A percentile compares a stretch with the other conserved stretches of the same genome.
Evolutionary conservation across 2,113 vertebrate species (phyloP).

Genomic region (Orcinus orca): DNA sequence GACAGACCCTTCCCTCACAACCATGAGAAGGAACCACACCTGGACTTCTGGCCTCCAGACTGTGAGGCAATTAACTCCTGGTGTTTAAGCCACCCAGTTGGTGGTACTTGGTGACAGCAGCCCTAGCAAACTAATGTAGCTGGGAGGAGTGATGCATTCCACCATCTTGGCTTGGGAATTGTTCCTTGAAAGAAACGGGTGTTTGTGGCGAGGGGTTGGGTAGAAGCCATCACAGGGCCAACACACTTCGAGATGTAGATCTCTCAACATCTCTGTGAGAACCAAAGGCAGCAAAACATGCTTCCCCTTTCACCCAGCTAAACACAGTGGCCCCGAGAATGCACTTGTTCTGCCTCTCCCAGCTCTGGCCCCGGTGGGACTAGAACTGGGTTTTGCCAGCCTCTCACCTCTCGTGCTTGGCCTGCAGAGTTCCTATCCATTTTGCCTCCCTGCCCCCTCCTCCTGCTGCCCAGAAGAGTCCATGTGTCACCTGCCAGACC

Average conservation of each 20-base stretch:
- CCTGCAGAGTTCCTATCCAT: neutral
- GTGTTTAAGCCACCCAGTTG: accelerated
- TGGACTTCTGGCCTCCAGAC: too few relatives aligned
- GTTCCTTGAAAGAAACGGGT: neutral
- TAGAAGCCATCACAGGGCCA: accelerated
- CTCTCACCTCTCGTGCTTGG: neutral
- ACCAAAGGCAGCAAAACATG: accelerated
- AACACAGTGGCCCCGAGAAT: neutral
- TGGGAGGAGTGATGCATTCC: neutral
- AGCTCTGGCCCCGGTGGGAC: accelerated
- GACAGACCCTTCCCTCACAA: neutral
- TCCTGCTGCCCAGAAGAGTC: neutral
- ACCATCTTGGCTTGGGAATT: neutral
- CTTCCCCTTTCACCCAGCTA: neutral
- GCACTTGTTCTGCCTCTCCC: too few relatives aligned
- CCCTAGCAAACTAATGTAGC: neutral
- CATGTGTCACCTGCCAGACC: neutral
- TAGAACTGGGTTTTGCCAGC: neutral
- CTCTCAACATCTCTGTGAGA: neutral
- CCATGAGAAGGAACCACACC: neutral
- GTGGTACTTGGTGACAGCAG: neutral
- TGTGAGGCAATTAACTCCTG: accelerated
- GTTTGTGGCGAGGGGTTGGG: too few relatives aligned
- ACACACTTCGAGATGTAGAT: too few relatives aligned
- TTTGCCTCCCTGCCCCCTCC: neutral